Evolutionary conservation across 2,113 vertebrate genomes (phyloP).

Genomic region (Chascanopsetta lugubris): DNA sequence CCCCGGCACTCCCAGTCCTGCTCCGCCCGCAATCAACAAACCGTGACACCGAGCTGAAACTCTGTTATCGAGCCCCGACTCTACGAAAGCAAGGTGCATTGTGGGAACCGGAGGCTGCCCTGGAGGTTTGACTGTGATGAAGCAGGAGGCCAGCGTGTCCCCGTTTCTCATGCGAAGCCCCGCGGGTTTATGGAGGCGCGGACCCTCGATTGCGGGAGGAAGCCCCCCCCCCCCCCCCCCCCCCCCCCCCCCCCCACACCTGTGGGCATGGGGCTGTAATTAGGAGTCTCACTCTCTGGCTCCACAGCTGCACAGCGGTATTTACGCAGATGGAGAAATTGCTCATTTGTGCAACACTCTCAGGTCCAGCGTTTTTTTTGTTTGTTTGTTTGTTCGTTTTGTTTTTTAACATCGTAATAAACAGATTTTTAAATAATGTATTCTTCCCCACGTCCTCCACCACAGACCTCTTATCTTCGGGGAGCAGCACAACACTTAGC

Average conservation of each 20-base stretch:
- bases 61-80: too few relatives aligned
- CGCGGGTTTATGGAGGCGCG: neutral
- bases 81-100: neutral
- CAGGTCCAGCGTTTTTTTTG: slow-evolving; percentile 17
- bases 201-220: neutral
- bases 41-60: too few relatives aligned
- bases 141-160: too few relatives aligned
- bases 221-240: neutral
- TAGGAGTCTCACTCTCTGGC: slow-evolving; percentile 5
- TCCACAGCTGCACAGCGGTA: slow-evolving; percentile 20
- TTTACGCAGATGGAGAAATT: slow-evolving; percentile 44
- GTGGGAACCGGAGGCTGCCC: neutral
- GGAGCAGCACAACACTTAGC: slow-evolving; percentile 29
- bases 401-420: slow-evolving; percentile 15
- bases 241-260: slow-evolving; percentile 8
- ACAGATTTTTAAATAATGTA: slow-evolving; percentile 3
- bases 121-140: too few relatives aligned
- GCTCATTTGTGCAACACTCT: slow-evolving; percentile 39
- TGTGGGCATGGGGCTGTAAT: slow-evolving; percentile 25
- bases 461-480: slow-evolving; percentile 8
- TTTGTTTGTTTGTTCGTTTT: slow-evolving; percentile 20
- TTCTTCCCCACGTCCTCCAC: neutral
- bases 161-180: neutral
- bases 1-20: too few relatives aligned
- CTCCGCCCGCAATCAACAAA: too few relatives aligned